These are phyloP conservation scores for Pygathrix nemaeus DNA, from an alignment of 2,113 vertebrate species.

Conservation along the genomic window DNA sequence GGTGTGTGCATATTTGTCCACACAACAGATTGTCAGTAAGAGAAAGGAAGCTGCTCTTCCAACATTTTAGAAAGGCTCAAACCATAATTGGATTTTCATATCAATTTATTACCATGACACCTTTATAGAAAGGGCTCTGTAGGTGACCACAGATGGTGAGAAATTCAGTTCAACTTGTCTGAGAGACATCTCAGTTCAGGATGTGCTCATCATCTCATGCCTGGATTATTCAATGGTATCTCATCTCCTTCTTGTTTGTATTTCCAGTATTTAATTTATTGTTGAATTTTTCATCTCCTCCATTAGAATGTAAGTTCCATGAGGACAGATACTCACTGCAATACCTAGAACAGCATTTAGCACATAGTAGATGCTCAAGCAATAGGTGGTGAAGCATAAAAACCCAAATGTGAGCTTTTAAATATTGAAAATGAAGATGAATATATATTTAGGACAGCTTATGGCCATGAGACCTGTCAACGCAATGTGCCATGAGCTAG, in stretches of 20 bases:
- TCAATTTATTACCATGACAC: neutral
- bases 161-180: neutral
- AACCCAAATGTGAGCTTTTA: neutral
- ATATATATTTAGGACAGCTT: neutral
- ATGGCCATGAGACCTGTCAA: neutral
- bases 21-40: neutral
- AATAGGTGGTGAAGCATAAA: neutral
- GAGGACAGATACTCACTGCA: neutral
- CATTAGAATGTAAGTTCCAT: neutral
- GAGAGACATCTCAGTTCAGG: neutral
- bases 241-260: neutral
- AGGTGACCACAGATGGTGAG: neutral
- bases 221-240: neutral
- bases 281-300: neutral
- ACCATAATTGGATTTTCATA: neutral
- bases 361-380: neutral
- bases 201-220: neutral
- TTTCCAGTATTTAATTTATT: neutral
- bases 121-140: neutral
- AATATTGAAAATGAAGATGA: neutral
- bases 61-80: conserved; percentile 16
- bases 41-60: conserved; percentile 23
- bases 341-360: neutral
- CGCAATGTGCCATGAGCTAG: neutral
- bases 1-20: neutral